Conservation (phyloP, 2,888 invertebrate genomes). For the Diabrotica balteata region DNA sequence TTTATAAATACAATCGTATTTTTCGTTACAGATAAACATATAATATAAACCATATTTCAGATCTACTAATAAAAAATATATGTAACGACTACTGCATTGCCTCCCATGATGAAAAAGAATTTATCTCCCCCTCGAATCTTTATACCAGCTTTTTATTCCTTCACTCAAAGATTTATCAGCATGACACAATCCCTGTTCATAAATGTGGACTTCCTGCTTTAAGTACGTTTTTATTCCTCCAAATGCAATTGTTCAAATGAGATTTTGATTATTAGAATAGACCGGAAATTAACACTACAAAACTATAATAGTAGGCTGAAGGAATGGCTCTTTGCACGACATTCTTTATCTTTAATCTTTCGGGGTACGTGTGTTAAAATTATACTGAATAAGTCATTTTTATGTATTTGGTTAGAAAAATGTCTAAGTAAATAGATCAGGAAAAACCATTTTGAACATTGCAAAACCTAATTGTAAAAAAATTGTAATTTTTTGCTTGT, state of each 20-base stretch:
- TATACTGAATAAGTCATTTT: no score
- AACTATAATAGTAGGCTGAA: background rate
- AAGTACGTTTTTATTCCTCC: slow-evolving; percentile 26
- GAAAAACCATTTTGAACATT: no score
- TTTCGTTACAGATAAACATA: background rate
- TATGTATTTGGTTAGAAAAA: no score
- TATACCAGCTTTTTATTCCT: slow-evolving; percentile 22
- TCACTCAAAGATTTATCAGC: slow-evolving; percentile 22
- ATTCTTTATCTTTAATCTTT: slow-evolving; percentile 1
- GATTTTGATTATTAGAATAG: slow-evolving; percentile 12
- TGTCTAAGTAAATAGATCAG: no score
- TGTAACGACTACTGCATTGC: background rate
- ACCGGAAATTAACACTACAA: slow-evolving; percentile 14
- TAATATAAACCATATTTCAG: background rate
- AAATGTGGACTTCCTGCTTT: slow-evolving; percentile 25
- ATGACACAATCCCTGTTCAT: slow-evolving; percentile 23
- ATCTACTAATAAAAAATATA: background rate
- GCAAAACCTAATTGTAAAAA: no score
- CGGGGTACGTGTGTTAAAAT: no score
- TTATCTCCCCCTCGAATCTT: slow-evolving; percentile 22
- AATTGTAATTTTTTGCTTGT: no score
- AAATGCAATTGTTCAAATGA: slow-evolving; percentile 18
- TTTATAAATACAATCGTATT: background rate
- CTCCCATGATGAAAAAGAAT: slow-evolving; percentile 10
- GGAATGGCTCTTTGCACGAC: background rate